Evolutionary conservation across 1,140 invertebrate species (phyloP).

Genomic region (Cepaea nemoralis): DNA sequence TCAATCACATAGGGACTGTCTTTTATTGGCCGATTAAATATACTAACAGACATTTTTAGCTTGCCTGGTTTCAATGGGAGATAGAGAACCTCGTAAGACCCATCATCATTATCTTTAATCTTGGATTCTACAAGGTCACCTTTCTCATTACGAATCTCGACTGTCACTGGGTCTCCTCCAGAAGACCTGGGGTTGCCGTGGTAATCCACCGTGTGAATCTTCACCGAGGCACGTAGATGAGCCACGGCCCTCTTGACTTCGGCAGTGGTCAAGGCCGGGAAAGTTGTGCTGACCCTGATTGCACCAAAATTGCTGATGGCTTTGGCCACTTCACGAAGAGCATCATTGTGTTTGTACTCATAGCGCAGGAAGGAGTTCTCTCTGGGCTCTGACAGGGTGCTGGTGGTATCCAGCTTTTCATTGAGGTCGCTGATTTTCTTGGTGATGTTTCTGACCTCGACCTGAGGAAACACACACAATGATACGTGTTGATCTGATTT

Average conservation of each 20-base stretch:
- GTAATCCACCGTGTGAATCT: constrained; percentile 86
- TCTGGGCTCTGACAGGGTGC: constrained; percentile 85
- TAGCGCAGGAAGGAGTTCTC: constrained; percentile 91
- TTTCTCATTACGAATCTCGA: constrained; percentile 74
- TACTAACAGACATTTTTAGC: constrained; percentile 82
- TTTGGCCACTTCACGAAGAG: constrained; percentile 70
- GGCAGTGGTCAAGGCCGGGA: constrained; percentile 79
- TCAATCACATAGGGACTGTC: constrained; percentile 80
- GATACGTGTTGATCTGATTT: too few relatives aligned
- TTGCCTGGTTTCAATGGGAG: constrained; percentile 74
- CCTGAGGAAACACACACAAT: too few relatives aligned
- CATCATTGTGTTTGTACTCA: constrained; percentile 78
- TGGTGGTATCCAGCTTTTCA: constrained; percentile 86
- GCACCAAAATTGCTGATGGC: constrained; percentile 72
- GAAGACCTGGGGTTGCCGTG: constrained; percentile 83
- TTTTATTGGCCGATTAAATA: constrained; percentile 88
- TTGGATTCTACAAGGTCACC: constrained; percentile 62
- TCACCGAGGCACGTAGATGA: constrained; percentile 80
- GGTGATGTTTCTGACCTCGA: constrained; percentile 82
- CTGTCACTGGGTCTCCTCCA: constrained; percentile 85
- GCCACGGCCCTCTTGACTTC: constrained; percentile 69
- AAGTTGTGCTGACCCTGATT: constrained; percentile 87
- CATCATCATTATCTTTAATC: constrained; percentile 81
- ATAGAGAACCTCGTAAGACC: constrained; percentile 80
- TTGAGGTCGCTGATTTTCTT: constrained; percentile 89